Base-by-base conservation (phyloP, 2,888 invertebrate species). In the Chrysolina oricalcia region DNA sequence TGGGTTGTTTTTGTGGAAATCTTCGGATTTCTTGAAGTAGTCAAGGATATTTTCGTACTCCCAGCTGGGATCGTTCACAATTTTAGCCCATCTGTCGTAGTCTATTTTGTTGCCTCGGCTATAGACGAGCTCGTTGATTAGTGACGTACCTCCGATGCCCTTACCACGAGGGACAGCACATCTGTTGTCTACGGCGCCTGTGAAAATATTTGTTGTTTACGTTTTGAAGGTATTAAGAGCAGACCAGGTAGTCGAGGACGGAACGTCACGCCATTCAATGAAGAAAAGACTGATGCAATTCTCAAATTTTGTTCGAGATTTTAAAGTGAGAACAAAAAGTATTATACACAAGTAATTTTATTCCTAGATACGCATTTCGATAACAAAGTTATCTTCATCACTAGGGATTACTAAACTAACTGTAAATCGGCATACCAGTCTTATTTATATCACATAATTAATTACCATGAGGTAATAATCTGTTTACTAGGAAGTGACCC, bases 11-110 rank as follows among this genome's bases (percentile, higher is more conserved):
- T 72, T 46, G 35, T 71, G 65, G 46, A 73, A 78, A 62, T 76
- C 74, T 59, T 78, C 78, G 3, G 78, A 78, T 71, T 74, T 76
- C 70, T 78, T 78, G 67, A 76, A 78, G 48, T 91, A 91, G 0
- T 90, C 90, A n/a, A 91, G 85, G 6, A 88, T 91, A 0, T 93
- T 91, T 0, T 89, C 83, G 82, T 92, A 93, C 2, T 93, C 91
- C 91, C 91, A 87, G 10, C 86, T 86, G 27, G 63, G 70, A 59
- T 85, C 85, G 17, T 85, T 85, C 8, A 85, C 78, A 15, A 80
- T 50, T 0, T 82, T 81, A 8, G 87, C 89, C 91, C 91, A 91
- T 11, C 81, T 76, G 78, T 90, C 88, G 79, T 88, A 91, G 78
- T 90, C 90, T 13, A 85, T 78, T 15, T 86, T 83, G 79, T 88